These are phyloP conservation scores for Platypus cylindrus DNA, from an alignment of 2,888 invertebrate genomes.

Conservation along the genomic window DNA sequence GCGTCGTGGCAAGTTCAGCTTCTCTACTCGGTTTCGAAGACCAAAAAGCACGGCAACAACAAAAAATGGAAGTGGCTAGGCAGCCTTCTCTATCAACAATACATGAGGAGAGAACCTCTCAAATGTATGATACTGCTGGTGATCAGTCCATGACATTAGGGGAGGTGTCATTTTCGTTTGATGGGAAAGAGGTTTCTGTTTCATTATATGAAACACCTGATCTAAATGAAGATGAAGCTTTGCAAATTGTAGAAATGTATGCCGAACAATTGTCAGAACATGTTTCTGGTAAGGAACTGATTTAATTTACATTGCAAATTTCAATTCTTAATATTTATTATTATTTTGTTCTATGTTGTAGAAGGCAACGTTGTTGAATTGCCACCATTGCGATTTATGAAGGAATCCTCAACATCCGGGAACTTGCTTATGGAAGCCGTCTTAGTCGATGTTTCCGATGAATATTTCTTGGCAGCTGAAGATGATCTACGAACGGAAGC, in stretches of 20 bases:
- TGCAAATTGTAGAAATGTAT: slow-evolving; percentile 88
- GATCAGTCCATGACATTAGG: slow-evolving; percentile 57
- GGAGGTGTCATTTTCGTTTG: slow-evolving; percentile 82
- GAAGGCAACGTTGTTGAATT: slow-evolving; percentile 78
- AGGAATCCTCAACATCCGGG: slow-evolving; percentile 79
- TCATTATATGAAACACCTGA: slow-evolving; percentile 87
- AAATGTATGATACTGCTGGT: slow-evolving; percentile 60
- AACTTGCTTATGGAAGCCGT: slow-evolving; percentile 84
- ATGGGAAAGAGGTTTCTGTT: slow-evolving; percentile 83
- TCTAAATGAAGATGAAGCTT: slow-evolving; percentile 80
- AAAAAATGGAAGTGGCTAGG: slow-evolving; percentile 45
- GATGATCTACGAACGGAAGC: slow-evolving; percentile 78
- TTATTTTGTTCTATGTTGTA: slow-evolving; percentile 6
- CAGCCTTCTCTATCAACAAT: slow-evolving; percentile 82
- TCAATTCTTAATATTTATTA: not conserved
- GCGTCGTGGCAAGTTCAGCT: slow-evolving; percentile 76
- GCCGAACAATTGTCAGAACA: slow-evolving; percentile 86
- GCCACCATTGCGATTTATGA: slow-evolving; percentile 76
- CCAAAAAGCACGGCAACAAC: slow-evolving; percentile 42
- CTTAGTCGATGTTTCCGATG: slow-evolving; percentile 77
- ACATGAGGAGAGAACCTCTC: slow-evolving; percentile 81
- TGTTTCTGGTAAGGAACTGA: slow-evolving; percentile 43
- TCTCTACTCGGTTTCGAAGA: slow-evolving; percentile 81
- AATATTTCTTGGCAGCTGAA: slow-evolving; percentile 68
- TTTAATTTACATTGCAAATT: not conserved